Percentiles rank a stretch among this genome's conserved stretches.
Conservation (phyloP, 2,888 invertebrate genomes). For the Mesochorus sp. region DNA sequence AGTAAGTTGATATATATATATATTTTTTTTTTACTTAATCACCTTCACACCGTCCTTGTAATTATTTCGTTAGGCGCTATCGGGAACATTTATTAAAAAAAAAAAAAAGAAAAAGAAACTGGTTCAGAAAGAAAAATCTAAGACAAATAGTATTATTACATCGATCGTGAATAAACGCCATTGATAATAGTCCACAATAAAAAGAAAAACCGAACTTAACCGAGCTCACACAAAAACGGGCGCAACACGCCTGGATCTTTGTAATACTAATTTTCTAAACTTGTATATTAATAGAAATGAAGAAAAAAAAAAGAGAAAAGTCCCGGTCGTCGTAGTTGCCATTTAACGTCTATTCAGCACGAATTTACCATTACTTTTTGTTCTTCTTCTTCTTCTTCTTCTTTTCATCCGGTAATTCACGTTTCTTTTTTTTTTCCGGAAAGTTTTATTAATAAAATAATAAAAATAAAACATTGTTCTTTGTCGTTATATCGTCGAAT, state of each 20-base stretch:
- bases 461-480: constrained; percentile 3
- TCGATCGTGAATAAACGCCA: constrained; percentile 57
- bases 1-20: too few species aligned
- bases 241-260: constrained; percentile 29
- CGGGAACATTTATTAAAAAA: background rate
- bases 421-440: background rate
- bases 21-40: constrained; percentile 54
- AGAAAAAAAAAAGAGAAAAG: background rate
- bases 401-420: background rate
- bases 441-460: background rate
- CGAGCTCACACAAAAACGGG: background rate
- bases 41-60: constrained; percentile 27
- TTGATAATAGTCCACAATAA: too few species aligned
- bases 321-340: constrained; percentile 41
- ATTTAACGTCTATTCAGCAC: constrained; percentile 40
- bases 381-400: background rate
- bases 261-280: constrained; percentile 50
- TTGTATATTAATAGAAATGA: constrained; percentile 18
- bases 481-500: constrained; percentile 15
- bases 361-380: background rate
- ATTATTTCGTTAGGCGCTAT: background rate
- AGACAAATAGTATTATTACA: constrained; percentile 57
- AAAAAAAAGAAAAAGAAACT: background rate
- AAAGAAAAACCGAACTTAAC: background rate
- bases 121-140: too few species aligned